Conservation (phyloP, 2,113 vertebrate species). For the Entosphenus tridentatus region DNA sequence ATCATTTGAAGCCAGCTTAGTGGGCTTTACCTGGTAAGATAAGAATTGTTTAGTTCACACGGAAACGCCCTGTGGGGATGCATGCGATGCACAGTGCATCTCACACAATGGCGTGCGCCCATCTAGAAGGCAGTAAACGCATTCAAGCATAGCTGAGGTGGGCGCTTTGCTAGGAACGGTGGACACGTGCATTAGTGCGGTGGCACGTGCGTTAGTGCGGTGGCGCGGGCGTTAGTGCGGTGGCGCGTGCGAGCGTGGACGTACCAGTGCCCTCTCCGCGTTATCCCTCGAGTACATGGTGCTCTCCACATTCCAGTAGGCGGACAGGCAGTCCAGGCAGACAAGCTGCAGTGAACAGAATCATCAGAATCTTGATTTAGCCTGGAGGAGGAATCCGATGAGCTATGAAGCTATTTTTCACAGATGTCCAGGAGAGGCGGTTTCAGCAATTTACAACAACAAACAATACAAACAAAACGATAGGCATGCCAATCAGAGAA, state of each 20-base stretch:
- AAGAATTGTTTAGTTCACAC: no score
- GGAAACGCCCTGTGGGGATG: no score
- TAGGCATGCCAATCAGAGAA: not conserved
- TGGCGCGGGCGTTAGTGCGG: no score
- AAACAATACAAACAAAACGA: slow-evolving; percentile 9
- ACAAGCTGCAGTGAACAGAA: slow-evolving; percentile 34
- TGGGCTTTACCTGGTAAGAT: no score
- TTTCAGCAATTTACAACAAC: slow-evolving; percentile 11
- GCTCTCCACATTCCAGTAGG: slow-evolving; percentile 68
- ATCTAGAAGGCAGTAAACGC: no score
- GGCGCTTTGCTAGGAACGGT: no score
- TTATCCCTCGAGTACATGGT: slow-evolving; percentile 36
- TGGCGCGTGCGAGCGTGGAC: not conserved
- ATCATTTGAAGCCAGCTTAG: no score
- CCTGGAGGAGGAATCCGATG: not conserved
- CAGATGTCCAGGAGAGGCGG: not conserved
- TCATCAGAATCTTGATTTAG: not conserved
- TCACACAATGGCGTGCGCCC: no score
- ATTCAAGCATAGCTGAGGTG: no score
- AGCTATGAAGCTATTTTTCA: not conserved
- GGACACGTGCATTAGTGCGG: no score
- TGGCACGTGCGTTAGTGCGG: no score
- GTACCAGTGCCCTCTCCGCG: slow-evolving; percentile 58
- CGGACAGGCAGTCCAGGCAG: slow-evolving; percentile 55
- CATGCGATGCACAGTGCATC: no score